Conservation (phyloP, 2,113 vertebrate genomes). For the Mobula hypostoma region DNA sequence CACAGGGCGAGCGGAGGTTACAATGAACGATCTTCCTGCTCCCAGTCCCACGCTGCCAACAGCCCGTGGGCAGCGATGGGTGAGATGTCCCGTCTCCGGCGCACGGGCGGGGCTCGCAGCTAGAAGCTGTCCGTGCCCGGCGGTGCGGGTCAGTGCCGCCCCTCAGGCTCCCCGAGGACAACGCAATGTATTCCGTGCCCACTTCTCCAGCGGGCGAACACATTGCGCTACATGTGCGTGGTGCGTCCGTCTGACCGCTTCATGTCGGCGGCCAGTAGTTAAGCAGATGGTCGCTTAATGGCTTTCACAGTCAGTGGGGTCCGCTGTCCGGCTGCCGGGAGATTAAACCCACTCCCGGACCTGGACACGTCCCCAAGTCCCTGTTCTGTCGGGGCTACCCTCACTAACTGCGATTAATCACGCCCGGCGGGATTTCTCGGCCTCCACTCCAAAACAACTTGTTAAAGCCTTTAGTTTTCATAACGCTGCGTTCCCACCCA, state of each 20-base stretch:
- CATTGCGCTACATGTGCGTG: not conserved
- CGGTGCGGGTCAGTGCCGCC: too few relatives aligned
- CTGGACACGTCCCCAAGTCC: not conserved
- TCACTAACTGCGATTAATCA: too few relatives aligned
- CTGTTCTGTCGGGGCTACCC: not conserved
- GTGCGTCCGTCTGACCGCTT: not conserved
- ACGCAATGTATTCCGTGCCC: not conserved
- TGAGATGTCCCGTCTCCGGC: not conserved
- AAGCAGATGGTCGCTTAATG: not conserved
- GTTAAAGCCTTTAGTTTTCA: too few relatives aligned
- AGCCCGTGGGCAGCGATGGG: not conserved
- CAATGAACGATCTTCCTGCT: not conserved
- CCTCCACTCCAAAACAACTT: not conserved
- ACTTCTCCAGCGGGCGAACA: not conserved
- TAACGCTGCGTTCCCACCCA: too few relatives aligned
- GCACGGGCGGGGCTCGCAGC: not conserved
- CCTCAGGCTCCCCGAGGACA: not conserved
- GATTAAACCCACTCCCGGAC: not conserved
- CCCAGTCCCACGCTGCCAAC: not conserved
- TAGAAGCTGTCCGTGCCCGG: not conserved
- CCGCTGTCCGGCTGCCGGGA: not conserved
- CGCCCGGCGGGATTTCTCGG: too few relatives aligned
- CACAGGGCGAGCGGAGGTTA: not conserved
- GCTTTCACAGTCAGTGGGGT: not conserved
- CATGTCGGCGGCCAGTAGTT: not conserved